Conservation (phyloP, 30 jellyfish, hydroid and myxozoan genomes). For the Sanderia malayensis region DNA sequence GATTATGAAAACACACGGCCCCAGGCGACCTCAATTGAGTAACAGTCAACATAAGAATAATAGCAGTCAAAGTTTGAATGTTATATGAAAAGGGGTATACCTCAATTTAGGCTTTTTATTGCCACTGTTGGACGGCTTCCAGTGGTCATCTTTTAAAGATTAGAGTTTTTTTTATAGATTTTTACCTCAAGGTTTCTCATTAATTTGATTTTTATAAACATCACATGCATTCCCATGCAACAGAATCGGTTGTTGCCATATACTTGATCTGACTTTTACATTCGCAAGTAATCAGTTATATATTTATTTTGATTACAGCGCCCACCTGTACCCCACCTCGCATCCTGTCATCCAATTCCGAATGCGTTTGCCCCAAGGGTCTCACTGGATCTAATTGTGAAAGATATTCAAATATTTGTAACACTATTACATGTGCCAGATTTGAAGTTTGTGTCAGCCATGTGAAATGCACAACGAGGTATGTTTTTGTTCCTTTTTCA, state of each 20-base stretch:
- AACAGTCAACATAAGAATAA: too few relatives aligned
- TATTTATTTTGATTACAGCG: slow-evolving; percentile 6
- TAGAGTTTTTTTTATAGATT: too few relatives aligned
- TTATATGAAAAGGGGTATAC: too few relatives aligned
- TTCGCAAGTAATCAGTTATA: background rate
- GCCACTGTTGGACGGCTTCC: too few relatives aligned
- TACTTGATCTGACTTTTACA: background rate
- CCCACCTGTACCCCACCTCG: slow-evolving; percentile 43
- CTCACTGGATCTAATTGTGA: slow-evolving; percentile 64
- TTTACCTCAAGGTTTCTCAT: too few relatives aligned
- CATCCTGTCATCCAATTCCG: slow-evolving; percentile 15
- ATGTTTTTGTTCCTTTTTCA: background rate
- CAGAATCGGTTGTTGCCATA: background rate
- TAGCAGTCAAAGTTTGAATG: too few relatives aligned
- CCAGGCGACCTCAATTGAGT: too few relatives aligned
- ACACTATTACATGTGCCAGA: slow-evolving; percentile 27
- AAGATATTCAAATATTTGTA: slow-evolving; percentile 60
- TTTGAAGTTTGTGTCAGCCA: slow-evolving; percentile 67
- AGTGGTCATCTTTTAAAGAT: too few relatives aligned
- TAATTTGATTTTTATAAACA: too few relatives aligned
- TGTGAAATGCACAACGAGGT: slow-evolving; percentile 41
- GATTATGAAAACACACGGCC: too few relatives aligned
- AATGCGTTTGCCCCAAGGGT: slow-evolving; percentile 62
- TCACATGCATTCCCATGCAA: too few relatives aligned
- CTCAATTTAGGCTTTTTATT: too few relatives aligned